phyloP scores from a whole-genome alignment of 2,113 vertebrate species.

The Brachirus orientalis region DNA sequence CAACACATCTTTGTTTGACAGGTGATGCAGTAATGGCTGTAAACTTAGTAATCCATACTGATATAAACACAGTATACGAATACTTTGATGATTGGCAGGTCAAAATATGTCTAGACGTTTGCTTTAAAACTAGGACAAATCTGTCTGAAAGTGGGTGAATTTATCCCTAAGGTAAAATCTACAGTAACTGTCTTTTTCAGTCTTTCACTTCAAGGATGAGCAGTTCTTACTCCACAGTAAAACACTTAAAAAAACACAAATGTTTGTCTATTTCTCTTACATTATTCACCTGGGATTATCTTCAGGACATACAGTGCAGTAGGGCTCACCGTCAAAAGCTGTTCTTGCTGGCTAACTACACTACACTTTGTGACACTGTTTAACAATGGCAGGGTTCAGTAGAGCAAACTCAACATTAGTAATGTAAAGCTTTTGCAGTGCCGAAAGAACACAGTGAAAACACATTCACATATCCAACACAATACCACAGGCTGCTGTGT shows the following conservation, averaged over 20 bases:
- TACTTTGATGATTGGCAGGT: conserved; percentile 7
- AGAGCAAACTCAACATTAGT: conserved; percentile 50
- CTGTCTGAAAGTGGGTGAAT: not conserved
- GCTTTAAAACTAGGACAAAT: conserved; percentile 12
- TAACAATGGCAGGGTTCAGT: conserved; percentile 44
- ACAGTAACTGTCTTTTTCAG: not conserved
- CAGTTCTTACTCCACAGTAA: not conserved
- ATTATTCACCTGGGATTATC: too few relatives aligned
- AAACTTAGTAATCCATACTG: too few relatives aligned
- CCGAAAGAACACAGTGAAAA: conserved; percentile 36
- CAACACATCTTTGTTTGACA: not conserved
- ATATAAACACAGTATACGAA: too few relatives aligned
- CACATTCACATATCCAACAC: conserved; percentile 30
- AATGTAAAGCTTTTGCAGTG: conserved; percentile 49
- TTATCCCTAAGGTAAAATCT: not conserved
- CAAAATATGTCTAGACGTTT: not conserved
- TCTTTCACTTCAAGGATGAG: not conserved
- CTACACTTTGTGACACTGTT: conserved; percentile 38
- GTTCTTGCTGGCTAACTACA: not conserved
- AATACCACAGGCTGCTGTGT: conserved; percentile 22
- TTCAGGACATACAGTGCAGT: not conserved
- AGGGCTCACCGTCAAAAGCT: not conserved
- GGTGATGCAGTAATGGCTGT: too few relatives aligned
- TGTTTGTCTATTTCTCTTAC: too few relatives aligned
- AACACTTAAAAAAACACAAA: not conserved